Evolutionary conservation across 2,113 vertebrate genomes (phyloP).

Genomic region (Eupsittula cactorum): DNA sequence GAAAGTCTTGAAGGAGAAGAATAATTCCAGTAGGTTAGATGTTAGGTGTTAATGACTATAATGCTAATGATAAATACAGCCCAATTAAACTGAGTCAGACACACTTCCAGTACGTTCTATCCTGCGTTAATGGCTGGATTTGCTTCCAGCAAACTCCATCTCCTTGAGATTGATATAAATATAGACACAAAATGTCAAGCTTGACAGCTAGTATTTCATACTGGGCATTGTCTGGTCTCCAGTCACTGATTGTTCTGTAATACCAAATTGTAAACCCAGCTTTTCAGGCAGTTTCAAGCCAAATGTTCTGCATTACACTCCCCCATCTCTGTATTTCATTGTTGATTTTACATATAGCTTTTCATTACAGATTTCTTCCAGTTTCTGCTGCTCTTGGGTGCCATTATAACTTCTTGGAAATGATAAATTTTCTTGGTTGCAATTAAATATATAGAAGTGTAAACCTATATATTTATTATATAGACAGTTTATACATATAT

Average conservation of each 20-base stretch:
- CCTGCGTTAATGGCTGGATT: slow-evolving; percentile 26
- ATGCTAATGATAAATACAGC: background rate
- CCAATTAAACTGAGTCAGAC: background rate
- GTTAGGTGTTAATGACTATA: background rate
- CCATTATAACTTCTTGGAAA: background rate
- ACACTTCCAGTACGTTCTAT: background rate
- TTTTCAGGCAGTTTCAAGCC: background rate
- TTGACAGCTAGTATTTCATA: slow-evolving; percentile 27
- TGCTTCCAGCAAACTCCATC: slow-evolving; percentile 11
- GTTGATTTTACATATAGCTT: background rate
- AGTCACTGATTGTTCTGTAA: background rate
- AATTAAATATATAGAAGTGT: background rate
- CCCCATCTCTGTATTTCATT: background rate
- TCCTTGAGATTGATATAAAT: slow-evolving; percentile 25
- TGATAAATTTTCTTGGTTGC: background rate
- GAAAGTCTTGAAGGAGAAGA: background rate
- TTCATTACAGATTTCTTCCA: background rate
- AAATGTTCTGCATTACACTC: background rate
- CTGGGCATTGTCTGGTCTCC: background rate
- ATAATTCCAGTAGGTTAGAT: background rate
- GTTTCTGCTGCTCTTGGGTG: background rate
- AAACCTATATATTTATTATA: background rate
- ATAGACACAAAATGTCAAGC: slow-evolving; percentile 19
- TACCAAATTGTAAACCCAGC: background rate
- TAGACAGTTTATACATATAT: too few species aligned